Conservation (phyloP, 2,888 invertebrate species). For the Mimas tiliae region DNA sequence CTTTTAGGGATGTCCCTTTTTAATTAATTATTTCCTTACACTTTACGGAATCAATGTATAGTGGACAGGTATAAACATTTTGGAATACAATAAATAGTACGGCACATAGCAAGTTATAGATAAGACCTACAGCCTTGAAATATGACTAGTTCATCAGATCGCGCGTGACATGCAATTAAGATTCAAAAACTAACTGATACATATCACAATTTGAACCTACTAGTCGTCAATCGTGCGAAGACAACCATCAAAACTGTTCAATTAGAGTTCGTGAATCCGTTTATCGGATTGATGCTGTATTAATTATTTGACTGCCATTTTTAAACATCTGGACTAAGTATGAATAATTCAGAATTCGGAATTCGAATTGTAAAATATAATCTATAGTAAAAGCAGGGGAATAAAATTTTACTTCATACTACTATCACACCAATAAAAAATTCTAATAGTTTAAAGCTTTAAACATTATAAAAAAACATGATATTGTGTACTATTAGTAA, state of each 20-base stretch:
- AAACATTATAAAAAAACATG: not conserved
- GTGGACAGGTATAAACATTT: too few relatives aligned
- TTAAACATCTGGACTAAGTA: too few relatives aligned
- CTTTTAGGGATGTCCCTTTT: conserved; percentile 67
- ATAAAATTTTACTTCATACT: not conserved
- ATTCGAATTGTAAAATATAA: too few relatives aligned
- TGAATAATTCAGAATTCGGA: too few relatives aligned
- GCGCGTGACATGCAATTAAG: not conserved
- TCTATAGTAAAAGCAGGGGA: not conserved
- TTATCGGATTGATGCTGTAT: not conserved
- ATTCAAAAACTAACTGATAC: not conserved
- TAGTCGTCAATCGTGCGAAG: not conserved
- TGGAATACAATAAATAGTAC: too few relatives aligned
- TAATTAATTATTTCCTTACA: conserved; percentile 28
- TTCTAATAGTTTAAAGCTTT: not conserved
- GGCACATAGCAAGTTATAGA: not conserved
- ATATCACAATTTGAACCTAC: not conserved
- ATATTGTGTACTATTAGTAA: not conserved
- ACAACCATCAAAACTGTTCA: not conserved
- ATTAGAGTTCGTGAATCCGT: not conserved
- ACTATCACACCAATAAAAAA: not conserved
- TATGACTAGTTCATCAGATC: not conserved
- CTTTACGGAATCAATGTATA: too few relatives aligned
- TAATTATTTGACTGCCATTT: too few relatives aligned
- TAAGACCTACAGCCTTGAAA: not conserved